Percentiles rank a stretch among this genome's conserved stretches.
These are phyloP conservation scores for Formica selysi DNA, from an alignment of 1,140 invertebrate genomes.

Conservation along the genomic window DNA sequence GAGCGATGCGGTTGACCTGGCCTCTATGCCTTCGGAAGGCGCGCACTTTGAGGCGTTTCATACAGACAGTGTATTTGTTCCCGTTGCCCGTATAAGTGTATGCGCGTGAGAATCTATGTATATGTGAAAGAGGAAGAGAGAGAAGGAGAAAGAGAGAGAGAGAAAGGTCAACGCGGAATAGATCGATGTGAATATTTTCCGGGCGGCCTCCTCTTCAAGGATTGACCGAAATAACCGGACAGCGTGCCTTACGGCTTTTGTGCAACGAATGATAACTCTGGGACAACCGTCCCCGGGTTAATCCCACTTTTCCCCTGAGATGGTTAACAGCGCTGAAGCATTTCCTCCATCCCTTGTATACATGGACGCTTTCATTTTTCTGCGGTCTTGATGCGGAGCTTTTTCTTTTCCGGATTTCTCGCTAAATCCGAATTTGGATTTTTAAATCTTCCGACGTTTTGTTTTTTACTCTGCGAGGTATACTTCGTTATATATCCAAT, in stretches of 20 bases:
- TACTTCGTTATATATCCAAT: slow-evolving; percentile 45
- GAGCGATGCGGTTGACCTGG: slow-evolving; percentile 68
- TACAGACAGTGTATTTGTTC: slow-evolving; percentile 53
- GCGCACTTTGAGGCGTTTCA: slow-evolving; percentile 71
- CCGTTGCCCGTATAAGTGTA: not conserved
- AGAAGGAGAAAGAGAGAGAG: slow-evolving; percentile 9
- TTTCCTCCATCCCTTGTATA: not conserved
- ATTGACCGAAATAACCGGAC: slow-evolving; percentile 78
- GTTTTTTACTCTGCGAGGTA: not conserved
- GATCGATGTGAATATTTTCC: slow-evolving; percentile 80
- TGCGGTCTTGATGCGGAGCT: not conserved
- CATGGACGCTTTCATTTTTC: not conserved
- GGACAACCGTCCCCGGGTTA: slow-evolving; percentile 44
- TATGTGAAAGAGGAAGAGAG: not conserved
- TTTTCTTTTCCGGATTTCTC: slow-evolving; percentile 30
- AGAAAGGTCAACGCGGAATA: slow-evolving; percentile 62
- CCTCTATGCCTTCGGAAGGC: slow-evolving; percentile 66
- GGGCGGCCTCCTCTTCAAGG: slow-evolving; percentile 70
- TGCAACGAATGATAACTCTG: slow-evolving; percentile 66
- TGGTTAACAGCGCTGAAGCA: slow-evolving; percentile 30
- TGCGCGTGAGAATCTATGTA: not conserved
- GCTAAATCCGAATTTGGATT: slow-evolving; percentile 42
- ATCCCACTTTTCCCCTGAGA: not conserved
- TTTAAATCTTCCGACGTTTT: slow-evolving; percentile 32
- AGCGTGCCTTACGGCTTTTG: slow-evolving; percentile 75